phyloP scores from a whole-genome alignment of 2,888 invertebrate species.

The Leistus spinibarbis region DNA sequence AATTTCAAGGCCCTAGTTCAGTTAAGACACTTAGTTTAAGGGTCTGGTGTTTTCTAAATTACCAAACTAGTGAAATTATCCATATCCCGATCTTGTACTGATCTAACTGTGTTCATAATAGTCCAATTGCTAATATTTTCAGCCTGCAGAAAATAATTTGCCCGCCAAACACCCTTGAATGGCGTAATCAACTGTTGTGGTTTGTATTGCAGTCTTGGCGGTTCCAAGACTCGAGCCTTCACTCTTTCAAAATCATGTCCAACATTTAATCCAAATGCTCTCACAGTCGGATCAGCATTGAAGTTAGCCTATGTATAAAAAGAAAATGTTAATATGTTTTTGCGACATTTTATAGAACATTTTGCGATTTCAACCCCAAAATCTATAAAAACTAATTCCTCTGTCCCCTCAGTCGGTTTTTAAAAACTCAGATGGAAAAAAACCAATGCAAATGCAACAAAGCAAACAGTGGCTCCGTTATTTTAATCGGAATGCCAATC shows the following conservation, averaged over 20 bases:
- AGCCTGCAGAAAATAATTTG: conserved; percentile 53
- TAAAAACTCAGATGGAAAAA: no score
- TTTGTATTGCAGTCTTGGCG: conserved; percentile 76
- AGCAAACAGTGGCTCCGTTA: no score
- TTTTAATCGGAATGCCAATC: no score
- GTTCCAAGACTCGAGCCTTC: conserved; percentile 74
- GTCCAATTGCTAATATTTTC: conserved; percentile 57
- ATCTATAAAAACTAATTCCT: no score
- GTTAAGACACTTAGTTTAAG: no score
- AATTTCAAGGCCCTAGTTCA: no score
- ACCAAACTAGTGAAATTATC: conserved; percentile 50
- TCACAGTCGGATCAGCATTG: conserved; percentile 63
- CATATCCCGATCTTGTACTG: conserved; percentile 44
- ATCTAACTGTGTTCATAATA: conserved; percentile 55
- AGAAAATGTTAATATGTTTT: neutral
- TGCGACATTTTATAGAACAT: conserved; percentile 41
- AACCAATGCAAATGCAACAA: no score
- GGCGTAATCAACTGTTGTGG: conserved; percentile 44
- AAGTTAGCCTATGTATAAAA: conserved; percentile 50
- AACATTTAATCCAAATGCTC: conserved; percentile 83
- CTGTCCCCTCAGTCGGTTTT: no score
- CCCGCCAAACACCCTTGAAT: conserved; percentile 58
- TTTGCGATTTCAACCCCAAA: no score
- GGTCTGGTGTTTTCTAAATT: no score
- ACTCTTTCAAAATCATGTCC: conserved; percentile 75